phyloP scores from a whole-genome alignment of 2,113 vertebrate genomes.

The Semicossyphus pulcher region DNA sequence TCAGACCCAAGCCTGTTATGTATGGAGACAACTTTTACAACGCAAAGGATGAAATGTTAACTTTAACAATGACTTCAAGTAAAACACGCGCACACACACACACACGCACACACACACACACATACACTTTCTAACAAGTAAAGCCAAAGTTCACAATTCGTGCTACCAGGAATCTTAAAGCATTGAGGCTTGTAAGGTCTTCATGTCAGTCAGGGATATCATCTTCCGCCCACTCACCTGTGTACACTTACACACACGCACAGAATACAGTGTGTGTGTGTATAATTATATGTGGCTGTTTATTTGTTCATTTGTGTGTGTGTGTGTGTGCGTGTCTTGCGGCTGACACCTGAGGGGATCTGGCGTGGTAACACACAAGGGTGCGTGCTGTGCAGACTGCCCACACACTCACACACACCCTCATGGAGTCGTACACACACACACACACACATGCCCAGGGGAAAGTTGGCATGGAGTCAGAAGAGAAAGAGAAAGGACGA shows the following conservation, averaged over 20 bases:
- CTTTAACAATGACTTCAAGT: conserved; percentile 13
- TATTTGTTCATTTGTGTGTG: conserved; percentile 7
- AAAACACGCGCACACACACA: not conserved
- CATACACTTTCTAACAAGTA: not conserved
- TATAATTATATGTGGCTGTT: conserved; percentile 12
- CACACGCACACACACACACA: not conserved
- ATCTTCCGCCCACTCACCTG: conserved; percentile 34
- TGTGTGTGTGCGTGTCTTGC: conserved; percentile 5
- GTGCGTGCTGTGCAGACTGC: conserved; percentile 59
- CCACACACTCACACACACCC: conserved; percentile 57
- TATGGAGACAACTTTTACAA: no score
- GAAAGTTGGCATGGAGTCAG: conserved; percentile 23
- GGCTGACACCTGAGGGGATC: conserved; percentile 60
- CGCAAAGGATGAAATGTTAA: conserved; percentile 2
- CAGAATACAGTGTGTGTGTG: not conserved
- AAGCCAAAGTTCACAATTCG: not conserved
- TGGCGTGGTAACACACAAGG: conserved; percentile 57
- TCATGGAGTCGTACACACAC: conserved; percentile 8
- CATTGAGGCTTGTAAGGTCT: not conserved
- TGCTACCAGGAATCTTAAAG: not conserved
- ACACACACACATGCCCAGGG: conserved; percentile 25
- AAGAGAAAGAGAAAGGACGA: conserved; percentile 33
- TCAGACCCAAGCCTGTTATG: no score
- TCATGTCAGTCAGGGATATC: conserved; percentile 5
- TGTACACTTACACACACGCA: conserved; percentile 8